Conservation (phyloP, 2,888 invertebrate genomes). For the Orthosia gracilis region DNA sequence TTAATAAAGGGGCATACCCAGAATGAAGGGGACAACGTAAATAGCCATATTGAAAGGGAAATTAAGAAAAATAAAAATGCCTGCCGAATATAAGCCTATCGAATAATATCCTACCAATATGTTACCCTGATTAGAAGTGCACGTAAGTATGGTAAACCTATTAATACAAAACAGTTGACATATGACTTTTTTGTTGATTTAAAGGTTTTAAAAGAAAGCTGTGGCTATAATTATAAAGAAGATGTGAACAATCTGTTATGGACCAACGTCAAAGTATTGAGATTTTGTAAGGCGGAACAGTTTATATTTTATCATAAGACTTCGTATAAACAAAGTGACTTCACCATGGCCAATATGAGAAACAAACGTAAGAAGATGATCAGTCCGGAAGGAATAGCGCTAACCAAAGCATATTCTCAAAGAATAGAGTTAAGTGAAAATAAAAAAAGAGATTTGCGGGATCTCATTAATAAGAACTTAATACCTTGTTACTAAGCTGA, state of each 20-base stretch:
- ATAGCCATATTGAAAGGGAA: neutral
- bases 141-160: neutral
- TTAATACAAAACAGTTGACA: neutral
- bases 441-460: no score
- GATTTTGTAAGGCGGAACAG: neutral
- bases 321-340: neutral
- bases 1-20: no score
- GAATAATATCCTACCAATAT: constrained; percentile 1
- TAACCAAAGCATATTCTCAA: no score
- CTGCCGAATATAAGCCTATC: no score
- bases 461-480: no score
- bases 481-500: no score
- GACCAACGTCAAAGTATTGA: neutral
- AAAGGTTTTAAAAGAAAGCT: neutral
- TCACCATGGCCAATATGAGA: neutral
- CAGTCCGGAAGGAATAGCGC: no score
- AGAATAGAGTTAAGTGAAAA: no score
- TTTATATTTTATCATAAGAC: neutral
- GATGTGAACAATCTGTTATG: neutral
- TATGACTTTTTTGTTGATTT: neutral
- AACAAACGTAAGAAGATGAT: neutral
- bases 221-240: neutral
- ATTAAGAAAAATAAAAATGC: neutral
- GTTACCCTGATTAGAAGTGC: no score
- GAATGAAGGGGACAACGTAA: neutral